Conservation (phyloP, 2,797 vertebrate species). For the Poeciliopsis paucimaculata region DNA sequence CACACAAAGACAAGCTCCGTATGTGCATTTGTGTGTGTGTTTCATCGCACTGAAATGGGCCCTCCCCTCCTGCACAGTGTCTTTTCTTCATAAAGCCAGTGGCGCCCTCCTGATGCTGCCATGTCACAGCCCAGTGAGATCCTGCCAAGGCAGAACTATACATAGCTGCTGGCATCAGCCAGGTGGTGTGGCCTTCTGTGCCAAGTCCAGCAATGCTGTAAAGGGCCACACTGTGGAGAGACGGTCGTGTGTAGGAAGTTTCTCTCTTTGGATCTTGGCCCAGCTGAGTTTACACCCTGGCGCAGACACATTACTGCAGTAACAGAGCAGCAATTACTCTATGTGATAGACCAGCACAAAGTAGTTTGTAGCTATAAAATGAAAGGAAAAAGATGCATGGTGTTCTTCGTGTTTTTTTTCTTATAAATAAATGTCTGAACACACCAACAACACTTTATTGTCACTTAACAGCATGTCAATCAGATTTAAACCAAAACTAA, state of each 20-base stretch:
- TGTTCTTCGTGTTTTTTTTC: neutral
- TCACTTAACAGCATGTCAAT: no score
- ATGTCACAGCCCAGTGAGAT: conserved; percentile 30
- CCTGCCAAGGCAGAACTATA: conserved; percentile 37
- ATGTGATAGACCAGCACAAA: neutral
- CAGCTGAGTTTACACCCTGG: neutral
- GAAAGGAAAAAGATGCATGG: neutral
- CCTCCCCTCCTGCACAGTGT: conserved; percentile 24
- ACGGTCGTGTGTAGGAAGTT: neutral
- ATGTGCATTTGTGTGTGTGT: conserved; percentile 22
- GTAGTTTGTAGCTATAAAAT: neutral
- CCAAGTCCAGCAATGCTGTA: neutral
- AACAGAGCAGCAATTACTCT: neutral
- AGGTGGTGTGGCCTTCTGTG: conserved; percentile 46
- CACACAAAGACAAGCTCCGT: conserved; percentile 32
- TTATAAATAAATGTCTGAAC: neutral
- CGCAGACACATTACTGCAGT: neutral
- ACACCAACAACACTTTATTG: no score
- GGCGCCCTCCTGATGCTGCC: conserved; percentile 27
- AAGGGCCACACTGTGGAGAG: neutral
- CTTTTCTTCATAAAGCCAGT: conserved; percentile 50
- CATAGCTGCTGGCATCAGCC: conserved; percentile 61
- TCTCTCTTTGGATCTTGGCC: neutral
- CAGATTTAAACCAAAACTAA: no score
- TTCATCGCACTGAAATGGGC: conserved; percentile 3